Conservation (phyloP, 2,888 invertebrate genomes). For the Taenaris catops region DNA sequence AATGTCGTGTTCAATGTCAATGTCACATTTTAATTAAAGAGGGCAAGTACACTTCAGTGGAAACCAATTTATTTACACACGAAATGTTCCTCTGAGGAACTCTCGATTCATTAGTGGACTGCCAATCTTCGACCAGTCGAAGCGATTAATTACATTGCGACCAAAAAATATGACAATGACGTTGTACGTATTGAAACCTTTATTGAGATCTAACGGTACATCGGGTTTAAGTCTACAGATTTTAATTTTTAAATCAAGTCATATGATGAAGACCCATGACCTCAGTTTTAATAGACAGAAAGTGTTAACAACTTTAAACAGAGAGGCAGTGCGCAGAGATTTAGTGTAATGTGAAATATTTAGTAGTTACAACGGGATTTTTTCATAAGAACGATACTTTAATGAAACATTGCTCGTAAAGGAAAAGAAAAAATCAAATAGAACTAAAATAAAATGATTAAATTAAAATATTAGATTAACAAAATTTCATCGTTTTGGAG, state of each 20-base stretch:
- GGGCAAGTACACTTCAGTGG: background rate
- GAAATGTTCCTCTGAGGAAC: too few relatives aligned
- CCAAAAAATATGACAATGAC: conserved; percentile 54
- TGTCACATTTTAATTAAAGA: conserved; percentile 51
- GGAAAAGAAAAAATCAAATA: conserved; percentile 35
- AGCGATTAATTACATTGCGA: too few relatives aligned
- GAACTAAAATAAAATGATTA: conserved; percentile 41
- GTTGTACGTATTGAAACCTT: conserved; percentile 26
- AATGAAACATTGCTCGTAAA: conserved; percentile 30
- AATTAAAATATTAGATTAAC: conserved; percentile 28
- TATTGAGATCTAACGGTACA: conserved; percentile 10
- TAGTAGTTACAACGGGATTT: conserved; percentile 9
- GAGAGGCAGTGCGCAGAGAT: conserved; percentile 22
- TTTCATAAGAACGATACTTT: conserved; percentile 7
- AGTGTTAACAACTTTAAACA: conserved; percentile 39
- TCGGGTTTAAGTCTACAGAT: conserved; percentile 6
- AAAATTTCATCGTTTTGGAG: conserved; percentile 45
- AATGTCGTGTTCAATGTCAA: conserved; percentile 85
- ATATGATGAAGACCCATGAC: conserved; percentile 51
- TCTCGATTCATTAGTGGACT: too few relatives aligned
- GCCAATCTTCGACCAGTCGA: too few relatives aligned
- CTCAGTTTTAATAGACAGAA: conserved; percentile 39
- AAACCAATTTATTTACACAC: too few relatives aligned
- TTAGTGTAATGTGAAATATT: conserved; percentile 30
- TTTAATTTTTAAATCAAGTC: conserved; percentile 21